phyloP scores from a whole-genome alignment of 2,888 invertebrate species.

The Cheilosia grossa region DNA sequence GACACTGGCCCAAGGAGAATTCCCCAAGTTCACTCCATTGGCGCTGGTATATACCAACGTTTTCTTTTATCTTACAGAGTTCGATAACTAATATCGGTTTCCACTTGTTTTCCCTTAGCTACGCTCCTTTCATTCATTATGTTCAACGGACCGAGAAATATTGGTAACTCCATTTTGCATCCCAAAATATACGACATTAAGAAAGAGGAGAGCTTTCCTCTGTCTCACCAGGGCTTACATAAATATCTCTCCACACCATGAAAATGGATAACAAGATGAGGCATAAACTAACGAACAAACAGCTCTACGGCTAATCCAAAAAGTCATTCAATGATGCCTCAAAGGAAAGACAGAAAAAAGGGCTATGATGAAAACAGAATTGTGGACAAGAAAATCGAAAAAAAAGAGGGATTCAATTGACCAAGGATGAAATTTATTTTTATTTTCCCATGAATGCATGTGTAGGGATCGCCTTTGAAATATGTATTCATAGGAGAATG shows the following conservation, averaged over 20 bases:
- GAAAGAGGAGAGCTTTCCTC: slow-evolving; percentile 10
- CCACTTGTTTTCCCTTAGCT: slow-evolving; percentile 32
- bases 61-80: slow-evolving; percentile 40
- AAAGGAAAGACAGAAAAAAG: slow-evolving; percentile 26
- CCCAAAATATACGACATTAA: slow-evolving; percentile 12
- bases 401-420: slow-evolving; percentile 53
- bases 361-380: slow-evolving; percentile 25
- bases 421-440: slow-evolving; percentile 63
- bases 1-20: not conserved
- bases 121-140: slow-evolving; percentile 46
- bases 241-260: slow-evolving; percentile 32
- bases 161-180: slow-evolving; percentile 62
- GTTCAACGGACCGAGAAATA: slow-evolving; percentile 65
- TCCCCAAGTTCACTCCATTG: slow-evolving; percentile 1
- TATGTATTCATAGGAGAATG: not conserved
- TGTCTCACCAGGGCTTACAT: slow-evolving; percentile 18
- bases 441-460: slow-evolving; percentile 34
- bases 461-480: slow-evolving; percentile 41
- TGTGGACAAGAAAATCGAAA: slow-evolving; percentile 34
- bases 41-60: not conserved
- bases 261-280: slow-evolving; percentile 52
- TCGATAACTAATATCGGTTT: slow-evolving; percentile 52
- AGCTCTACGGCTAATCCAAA: slow-evolving; percentile 54
- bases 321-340: slow-evolving; percentile 66
- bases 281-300: slow-evolving; percentile 66